Conservation (phyloP, 2,888 invertebrate genomes). For the Standfussiana lucernea region DNA sequence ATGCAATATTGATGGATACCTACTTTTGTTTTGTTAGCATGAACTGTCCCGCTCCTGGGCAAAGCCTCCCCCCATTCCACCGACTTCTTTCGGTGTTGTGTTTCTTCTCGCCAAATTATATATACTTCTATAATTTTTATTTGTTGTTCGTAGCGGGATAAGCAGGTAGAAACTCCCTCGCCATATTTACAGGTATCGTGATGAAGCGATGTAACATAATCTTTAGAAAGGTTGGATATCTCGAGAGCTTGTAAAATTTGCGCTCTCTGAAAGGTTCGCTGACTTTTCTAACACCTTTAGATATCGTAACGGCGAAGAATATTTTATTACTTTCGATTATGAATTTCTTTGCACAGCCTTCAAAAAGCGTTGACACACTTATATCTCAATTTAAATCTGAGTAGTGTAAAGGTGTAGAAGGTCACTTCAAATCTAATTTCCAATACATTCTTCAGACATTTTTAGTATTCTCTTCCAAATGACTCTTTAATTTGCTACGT, state of each 20-base stretch:
- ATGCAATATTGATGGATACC: background rate
- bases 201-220: slow-evolving; percentile 40
- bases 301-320: slow-evolving; percentile 18
- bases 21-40: background rate
- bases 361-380: background rate
- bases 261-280: slow-evolving; percentile 36
- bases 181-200: slow-evolving; percentile 31
- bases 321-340: slow-evolving; percentile 37
- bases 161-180: slow-evolving; percentile 17
- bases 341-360: background rate
- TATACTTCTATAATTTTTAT: background rate
- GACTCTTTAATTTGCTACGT: background rate
- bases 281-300: slow-evolving; percentile 29
- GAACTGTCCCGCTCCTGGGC: background rate
- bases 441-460: background rate
- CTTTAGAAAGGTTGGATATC: slow-evolving; percentile 48
- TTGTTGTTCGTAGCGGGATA: slow-evolving; percentile 4
- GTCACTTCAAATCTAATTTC: background rate
- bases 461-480: background rate
- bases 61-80: background rate
- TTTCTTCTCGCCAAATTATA: background rate
- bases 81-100: background rate
- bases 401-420: background rate
- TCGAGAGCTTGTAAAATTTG: slow-evolving; percentile 51
- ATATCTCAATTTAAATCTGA: background rate